Conservation (phyloP, 2,797 vertebrate genomes). For the Rhinogobio ventralis region DNA sequence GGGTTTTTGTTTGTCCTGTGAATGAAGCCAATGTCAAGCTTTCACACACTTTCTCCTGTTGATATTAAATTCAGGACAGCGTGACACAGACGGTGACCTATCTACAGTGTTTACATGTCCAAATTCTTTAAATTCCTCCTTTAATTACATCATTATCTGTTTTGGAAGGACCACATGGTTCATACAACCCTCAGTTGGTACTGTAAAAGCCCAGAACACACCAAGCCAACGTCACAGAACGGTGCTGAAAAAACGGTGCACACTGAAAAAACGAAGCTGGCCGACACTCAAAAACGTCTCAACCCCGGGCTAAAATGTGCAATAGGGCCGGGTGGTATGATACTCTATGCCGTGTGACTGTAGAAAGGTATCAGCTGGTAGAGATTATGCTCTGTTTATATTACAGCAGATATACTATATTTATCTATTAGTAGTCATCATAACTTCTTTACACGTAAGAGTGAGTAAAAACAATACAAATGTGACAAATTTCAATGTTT, state of each 20-base stretch:
- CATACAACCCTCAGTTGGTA: background rate
- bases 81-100: slow-evolving; percentile 19
- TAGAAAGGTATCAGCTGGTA: background rate
- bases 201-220: background rate
- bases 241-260: no score
- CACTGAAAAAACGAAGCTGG: no score
- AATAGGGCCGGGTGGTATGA: background rate
- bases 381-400: background rate
- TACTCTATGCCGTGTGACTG: background rate
- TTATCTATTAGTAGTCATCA: background rate
- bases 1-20: background rate
- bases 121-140: slow-evolving; percentile 46
- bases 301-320: background rate
- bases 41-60: slow-evolving; percentile 30
- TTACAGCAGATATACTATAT: background rate
- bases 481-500: background rate
- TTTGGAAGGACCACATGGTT: slow-evolving; percentile 8
- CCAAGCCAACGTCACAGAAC: no score
- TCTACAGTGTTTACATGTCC: slow-evolving; percentile 30
- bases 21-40: slow-evolving; percentile 41
- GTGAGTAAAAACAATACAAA: background rate
- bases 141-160: slow-evolving; percentile 42
- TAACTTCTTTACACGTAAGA: background rate
- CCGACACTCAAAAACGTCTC: no score
- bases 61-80: slow-evolving; percentile 17